Evolutionary conservation across 2,797 vertebrate genomes (phyloP).

Genomic region (Sandelia bainsii): DNA sequence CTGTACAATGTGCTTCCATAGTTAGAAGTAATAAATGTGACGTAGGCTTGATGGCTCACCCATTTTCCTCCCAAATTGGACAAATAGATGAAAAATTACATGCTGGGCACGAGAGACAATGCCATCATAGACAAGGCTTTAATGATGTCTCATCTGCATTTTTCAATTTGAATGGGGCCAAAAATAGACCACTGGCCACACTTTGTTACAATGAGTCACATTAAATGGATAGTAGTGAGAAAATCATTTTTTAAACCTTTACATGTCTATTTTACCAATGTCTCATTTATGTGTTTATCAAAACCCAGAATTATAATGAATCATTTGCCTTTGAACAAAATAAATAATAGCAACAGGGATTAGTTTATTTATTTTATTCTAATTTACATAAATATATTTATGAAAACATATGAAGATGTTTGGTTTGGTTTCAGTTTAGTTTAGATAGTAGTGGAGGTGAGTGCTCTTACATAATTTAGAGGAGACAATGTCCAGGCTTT

Average conservation of each 20-base stretch:
- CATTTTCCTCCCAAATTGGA: slow-evolving; percentile 68
- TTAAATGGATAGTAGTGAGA: slow-evolving; percentile 46
- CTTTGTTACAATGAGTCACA: slow-evolving; percentile 56
- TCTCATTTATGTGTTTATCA: slow-evolving; percentile 35
- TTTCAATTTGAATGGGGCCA: slow-evolving; percentile 72
- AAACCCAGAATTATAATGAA: slow-evolving; percentile 16
- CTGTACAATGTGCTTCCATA: slow-evolving; percentile 36
- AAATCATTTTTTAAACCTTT: slow-evolving; percentile 35
- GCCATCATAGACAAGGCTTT: slow-evolving; percentile 69
- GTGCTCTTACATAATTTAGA: no score
- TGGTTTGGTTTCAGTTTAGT: slow-evolving; percentile 12
- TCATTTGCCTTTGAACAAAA: slow-evolving; percentile 32
- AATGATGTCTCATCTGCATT: slow-evolving; percentile 78
- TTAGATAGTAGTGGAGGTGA: no score
- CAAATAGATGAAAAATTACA: slow-evolving; percentile 70
- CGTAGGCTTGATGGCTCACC: slow-evolving; percentile 62
- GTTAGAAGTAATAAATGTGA: slow-evolving; percentile 63
- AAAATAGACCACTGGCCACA: slow-evolving; percentile 68
- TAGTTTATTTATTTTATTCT: slow-evolving; percentile 16
- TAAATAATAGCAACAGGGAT: slow-evolving; percentile 12
- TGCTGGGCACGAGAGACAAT: slow-evolving; percentile 59
- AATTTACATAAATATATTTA: not conserved
- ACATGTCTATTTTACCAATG: slow-evolving; percentile 48
- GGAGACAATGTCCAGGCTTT: not conserved
- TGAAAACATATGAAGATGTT: slow-evolving; percentile 2